These are phyloP conservation scores for Umimayanthus chanpuru DNA, from an alignment of 92 coral and sea anemone genomes.

Conservation along the genomic window DNA sequence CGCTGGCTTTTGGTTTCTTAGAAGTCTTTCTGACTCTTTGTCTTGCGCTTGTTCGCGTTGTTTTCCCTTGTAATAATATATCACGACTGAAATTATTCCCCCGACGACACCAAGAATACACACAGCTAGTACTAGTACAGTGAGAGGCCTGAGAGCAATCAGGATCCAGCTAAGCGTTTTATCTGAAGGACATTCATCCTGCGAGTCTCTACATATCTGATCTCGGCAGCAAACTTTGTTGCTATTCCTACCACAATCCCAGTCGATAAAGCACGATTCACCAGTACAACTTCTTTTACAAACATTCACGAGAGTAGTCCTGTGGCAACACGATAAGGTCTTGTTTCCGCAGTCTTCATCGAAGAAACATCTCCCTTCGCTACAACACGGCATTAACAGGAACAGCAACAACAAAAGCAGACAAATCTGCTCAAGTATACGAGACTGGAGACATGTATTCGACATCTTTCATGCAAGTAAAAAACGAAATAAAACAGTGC, in stretches of 20 bases:
- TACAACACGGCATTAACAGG: neutral
- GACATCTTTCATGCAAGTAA: neutral
- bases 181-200: neutral
- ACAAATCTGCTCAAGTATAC: neutral
- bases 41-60: neutral
- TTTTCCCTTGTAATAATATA: neutral
- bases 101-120: neutral
- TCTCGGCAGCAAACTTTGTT: constrained; percentile 11
- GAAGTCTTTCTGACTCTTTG: neutral
- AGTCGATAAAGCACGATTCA: neutral
- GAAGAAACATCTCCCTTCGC: neutral
- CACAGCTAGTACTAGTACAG: neutral
- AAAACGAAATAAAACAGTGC: too few species aligned
- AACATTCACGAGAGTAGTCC: neutral
- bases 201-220: neutral
- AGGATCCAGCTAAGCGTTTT: neutral
- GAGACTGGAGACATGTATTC: neutral
- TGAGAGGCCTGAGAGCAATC: too few species aligned
- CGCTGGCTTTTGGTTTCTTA: too few species aligned
- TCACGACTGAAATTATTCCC: neutral
- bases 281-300: neutral
- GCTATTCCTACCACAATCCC: constrained; percentile 2
- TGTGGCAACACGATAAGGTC: constrained; percentile 7
- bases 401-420: neutral
- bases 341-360: neutral